Base-by-base conservation (phyloP, 2,797 vertebrate genomes). In the Heteromormyrus szaboi region DNA sequence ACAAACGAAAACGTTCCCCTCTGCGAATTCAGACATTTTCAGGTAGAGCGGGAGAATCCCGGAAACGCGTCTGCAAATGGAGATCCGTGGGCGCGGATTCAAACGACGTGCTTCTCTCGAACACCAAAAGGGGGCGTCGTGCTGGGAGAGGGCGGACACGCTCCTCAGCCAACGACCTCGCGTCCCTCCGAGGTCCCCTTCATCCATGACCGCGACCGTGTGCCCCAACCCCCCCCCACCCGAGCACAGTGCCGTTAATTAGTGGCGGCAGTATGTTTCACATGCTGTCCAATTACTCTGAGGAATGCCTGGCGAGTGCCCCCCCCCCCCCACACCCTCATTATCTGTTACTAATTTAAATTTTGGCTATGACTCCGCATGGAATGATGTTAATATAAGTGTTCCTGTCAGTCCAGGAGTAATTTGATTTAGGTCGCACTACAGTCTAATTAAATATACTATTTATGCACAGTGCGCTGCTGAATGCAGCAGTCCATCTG, bases 321-420 rank as follows among this genome's bases (percentile, higher is more conserved):
- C 94, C 95, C 96, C 94, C 37, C 37, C 17, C 17, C 17, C 17
- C 51, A 53, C 95, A 95, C 96, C 94, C 96, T 96, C 96, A 96
- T 96, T 95, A 97, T 96, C 95, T 96, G 95, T 96, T 96, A 95
- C 95, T 96, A 95, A 96, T 97, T 96, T 96, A 95, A 95, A 93
- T 96, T 96, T 96, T 96, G 96, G 95, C 95, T 95, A 94, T 93
- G 94, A 94, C 93, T 96, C 95, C 94, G 94, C 94, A 94, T 93
- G 95, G 92, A 94, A 92, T 93, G 94, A 96, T 95, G 94, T 95
- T 96, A 96, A 96, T 95, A 94, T 95, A 96, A 97, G 95, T 96
- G 94, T 95, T 96, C 92, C 94, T 96, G 96, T 96, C 96, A 96
- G 93, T 96, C 95, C 93, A 94, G 96, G 95, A 96, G 95, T 96